Base-by-base conservation (phyloP, 2,888 invertebrate genomes). In the Latrodectus elegans region DNA sequence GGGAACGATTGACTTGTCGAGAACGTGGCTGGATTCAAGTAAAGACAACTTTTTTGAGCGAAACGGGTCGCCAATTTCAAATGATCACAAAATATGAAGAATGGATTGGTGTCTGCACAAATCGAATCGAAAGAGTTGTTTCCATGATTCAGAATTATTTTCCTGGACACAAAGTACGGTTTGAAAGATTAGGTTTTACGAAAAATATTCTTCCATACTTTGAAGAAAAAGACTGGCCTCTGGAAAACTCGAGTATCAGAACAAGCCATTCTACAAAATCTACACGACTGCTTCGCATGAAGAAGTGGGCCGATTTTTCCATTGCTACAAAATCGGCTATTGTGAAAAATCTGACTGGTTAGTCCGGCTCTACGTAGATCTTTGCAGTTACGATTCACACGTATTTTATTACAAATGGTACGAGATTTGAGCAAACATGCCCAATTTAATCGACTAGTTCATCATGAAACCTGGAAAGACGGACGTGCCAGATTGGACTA, bases 141-240 rank as follows among this genome's bases (percentile, higher is more conserved):
- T 0, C 14, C 6, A 10, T 49, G 12, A 15, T 81, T 14, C 38
- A 52, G 26, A 8, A 6, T 0, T 22, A 17, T 73, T 73, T 81
- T 51, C 81, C 81, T 0, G 17, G 22, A 11, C 22, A 11, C 22
- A 49, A 22, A 1, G 10, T 73, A 3, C 12, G 38, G 14, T 51
- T 52, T 26, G 53, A 60, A 73, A 22, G 10, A 4, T 22, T 77
- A 1, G 72, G 73, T 15, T 2, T 49, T 8, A 15, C 11, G 0
- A 81, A 38, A 73, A 81, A 81, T 53, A 67, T 73, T 51, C 15
- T 81, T 17, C 81, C 81, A 0, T 81, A 81, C 38, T 73, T 81
- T n/a, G 53, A 81, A 53, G 52, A 73, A 14, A 65, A 14, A n/a
- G 74, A 8, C 12, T 81, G 0, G 2, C 8, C 10, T 15, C 12